phyloP scores from a whole-genome alignment of 2,888 invertebrate species.

The Tiliacea aurago region DNA sequence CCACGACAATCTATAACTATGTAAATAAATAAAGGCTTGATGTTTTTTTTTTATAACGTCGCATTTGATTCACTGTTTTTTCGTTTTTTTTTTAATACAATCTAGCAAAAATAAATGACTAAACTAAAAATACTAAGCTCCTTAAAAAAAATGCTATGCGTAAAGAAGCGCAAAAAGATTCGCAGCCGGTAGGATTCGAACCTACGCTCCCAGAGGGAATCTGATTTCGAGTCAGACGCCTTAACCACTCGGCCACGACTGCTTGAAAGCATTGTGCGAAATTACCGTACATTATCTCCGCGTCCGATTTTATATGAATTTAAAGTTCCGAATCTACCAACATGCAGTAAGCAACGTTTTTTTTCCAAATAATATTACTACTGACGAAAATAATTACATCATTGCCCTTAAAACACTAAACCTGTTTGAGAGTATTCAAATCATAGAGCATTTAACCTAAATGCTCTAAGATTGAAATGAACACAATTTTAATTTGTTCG shows the following conservation, averaged over 20 bases:
- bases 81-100: too few relatives aligned
- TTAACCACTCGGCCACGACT: conserved; percentile 94
- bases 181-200: conserved; percentile 96
- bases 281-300: conserved; percentile 58
- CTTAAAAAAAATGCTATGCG: too few relatives aligned
- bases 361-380: not conserved
- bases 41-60: too few relatives aligned
- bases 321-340: not conserved
- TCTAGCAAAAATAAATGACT: too few relatives aligned
- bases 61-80: too few relatives aligned
- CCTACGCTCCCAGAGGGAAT: conserved; percentile 97
- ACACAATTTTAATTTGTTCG: not conserved
- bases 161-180: conserved; percentile 42
- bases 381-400: too few relatives aligned
- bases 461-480: too few relatives aligned
- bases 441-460: too few relatives aligned
- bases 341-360: not conserved
- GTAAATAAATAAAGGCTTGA: too few relatives aligned
- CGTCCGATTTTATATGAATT: not conserved
- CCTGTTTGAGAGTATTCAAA: not conserved
- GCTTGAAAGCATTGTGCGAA: conserved; percentile 72
- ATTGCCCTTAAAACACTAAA: not conserved
- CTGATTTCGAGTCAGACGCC: conserved; percentile 94
- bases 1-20: not conserved
- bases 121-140: too few relatives aligned